Percentiles rank a stretch among this genome's conserved stretches.
Evolutionary conservation across 1,140 invertebrate genomes (phyloP).

Genomic region (Brachionus plicatilis): DNA sequence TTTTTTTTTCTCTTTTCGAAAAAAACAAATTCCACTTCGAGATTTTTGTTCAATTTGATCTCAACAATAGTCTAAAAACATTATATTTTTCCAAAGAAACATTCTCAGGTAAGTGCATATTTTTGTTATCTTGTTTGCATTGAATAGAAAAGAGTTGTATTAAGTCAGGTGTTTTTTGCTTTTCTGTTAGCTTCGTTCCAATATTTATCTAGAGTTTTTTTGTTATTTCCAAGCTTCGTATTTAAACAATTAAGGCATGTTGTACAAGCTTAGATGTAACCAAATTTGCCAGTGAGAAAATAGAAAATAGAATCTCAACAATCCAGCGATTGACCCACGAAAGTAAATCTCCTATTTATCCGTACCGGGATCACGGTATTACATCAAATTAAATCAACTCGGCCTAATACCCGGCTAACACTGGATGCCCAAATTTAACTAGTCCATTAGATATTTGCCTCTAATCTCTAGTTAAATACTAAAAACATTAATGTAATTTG

Average conservation of each 20-base stretch:
- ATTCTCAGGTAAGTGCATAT: neutral
- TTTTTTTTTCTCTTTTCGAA: neutral
- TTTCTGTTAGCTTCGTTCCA: neutral
- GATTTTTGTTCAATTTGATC: neutral
- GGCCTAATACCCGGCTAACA: neutral
- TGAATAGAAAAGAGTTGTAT: neutral
- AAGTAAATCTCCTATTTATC: neutral
- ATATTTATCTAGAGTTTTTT: neutral
- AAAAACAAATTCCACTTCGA: neutral
- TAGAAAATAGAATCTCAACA: neutral
- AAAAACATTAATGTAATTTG: constrained; percentile 3
- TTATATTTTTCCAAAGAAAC: neutral
- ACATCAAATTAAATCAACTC: neutral
- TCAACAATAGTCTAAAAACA: neutral
- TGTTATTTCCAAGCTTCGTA: neutral
- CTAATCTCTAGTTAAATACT: neutral
- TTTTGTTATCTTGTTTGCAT: neutral
- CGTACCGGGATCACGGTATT: neutral
- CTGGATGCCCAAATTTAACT: neutral
- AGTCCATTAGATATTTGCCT: neutral
- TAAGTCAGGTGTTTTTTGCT: neutral
- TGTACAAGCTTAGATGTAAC: neutral
- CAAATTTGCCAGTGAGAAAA: neutral
- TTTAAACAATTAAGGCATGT: neutral
- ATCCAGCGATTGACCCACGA: neutral